A percentile compares a stretch with the other conserved stretches of the same genome.
Conservation (phyloP, 2,888 invertebrate genomes). For the Leptopilina drosophilae region DNA sequence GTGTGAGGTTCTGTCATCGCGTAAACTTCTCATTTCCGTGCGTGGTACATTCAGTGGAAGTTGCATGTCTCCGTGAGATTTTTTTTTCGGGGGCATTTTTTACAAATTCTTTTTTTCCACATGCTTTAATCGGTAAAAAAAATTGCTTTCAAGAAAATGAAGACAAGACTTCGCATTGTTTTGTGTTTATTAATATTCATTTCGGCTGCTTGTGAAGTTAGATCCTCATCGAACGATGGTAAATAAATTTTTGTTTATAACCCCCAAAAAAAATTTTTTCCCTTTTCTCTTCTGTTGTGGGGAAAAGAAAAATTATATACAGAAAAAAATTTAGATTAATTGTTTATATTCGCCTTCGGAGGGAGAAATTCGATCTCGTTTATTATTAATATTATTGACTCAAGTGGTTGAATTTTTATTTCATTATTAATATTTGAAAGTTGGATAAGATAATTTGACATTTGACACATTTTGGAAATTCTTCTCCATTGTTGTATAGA, state of each 20-base stretch:
- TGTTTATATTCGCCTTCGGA: background rate
- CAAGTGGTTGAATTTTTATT: too few species aligned
- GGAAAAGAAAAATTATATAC: too few species aligned
- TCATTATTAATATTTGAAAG: too few species aligned
- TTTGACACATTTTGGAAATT: too few species aligned
- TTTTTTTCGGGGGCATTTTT: background rate
- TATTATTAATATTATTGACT: slow-evolving; percentile 6
- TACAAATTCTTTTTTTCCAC: slow-evolving; percentile 37
- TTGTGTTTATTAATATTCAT: slow-evolving; percentile 50
- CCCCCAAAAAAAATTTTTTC: background rate
- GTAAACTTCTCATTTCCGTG: slow-evolving; percentile 45
- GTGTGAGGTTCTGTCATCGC: slow-evolving; percentile 36
- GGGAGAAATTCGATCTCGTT: background rate
- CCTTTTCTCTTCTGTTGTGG: background rate
- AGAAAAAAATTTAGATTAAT: background rate
- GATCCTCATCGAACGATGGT: slow-evolving; percentile 47
- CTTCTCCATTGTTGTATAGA: too few species aligned
- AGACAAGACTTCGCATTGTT: slow-evolving; percentile 47
- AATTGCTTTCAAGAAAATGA: slow-evolving; percentile 28
- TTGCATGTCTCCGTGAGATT: slow-evolving; percentile 37
- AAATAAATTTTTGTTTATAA: slow-evolving; percentile 5
- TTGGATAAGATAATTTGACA: too few species aligned
- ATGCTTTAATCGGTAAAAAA: background rate
- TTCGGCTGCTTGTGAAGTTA: slow-evolving; percentile 45
- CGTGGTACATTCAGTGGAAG: slow-evolving; percentile 43